These are phyloP conservation scores for Ceriagrion tenellum DNA, from an alignment of 2,888 invertebrate species.

Conservation along the genomic window DNA sequence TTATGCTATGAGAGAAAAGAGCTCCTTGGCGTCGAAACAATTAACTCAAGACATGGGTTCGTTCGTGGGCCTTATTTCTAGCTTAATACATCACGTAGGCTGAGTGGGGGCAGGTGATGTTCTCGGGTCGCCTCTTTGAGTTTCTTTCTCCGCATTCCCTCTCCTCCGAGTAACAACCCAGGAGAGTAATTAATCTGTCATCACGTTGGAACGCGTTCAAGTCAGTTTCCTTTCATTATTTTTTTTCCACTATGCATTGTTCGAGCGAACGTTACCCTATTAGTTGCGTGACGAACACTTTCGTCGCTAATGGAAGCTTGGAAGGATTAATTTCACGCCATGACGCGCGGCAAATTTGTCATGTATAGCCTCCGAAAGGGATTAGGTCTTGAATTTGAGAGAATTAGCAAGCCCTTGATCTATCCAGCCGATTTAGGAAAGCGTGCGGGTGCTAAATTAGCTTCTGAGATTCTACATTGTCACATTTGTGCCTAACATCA, in stretches of 20 bases:
- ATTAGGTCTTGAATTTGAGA: neutral
- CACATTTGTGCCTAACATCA: neutral
- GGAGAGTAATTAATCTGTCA: neutral
- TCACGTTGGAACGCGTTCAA: neutral
- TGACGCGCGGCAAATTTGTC: neutral
- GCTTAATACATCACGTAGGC: neutral
- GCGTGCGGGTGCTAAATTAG: neutral
- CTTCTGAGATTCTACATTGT: neutral
- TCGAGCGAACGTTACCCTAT: neutral
- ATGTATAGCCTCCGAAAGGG: neutral
- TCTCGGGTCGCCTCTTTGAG: too few species aligned
- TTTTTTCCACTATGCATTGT: neutral
- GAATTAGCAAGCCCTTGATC: neutral
- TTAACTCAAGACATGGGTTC: neutral
- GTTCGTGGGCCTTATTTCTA: neutral
- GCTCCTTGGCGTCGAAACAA: neutral
- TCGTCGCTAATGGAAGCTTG: neutral
- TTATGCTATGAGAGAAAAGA: neutral
- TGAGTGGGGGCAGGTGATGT: neutral
- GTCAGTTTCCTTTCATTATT: neutral
- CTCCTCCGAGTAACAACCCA: neutral
- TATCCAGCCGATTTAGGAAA: neutral
- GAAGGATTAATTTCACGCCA: neutral
- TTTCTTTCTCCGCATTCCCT: neutral
- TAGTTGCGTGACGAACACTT: neutral